Evolutionary conservation across 2,888 invertebrate genomes (phyloP), one percentile per base, ranked within the genome.

Genomic region (Endotricha flammealis): DNA sequence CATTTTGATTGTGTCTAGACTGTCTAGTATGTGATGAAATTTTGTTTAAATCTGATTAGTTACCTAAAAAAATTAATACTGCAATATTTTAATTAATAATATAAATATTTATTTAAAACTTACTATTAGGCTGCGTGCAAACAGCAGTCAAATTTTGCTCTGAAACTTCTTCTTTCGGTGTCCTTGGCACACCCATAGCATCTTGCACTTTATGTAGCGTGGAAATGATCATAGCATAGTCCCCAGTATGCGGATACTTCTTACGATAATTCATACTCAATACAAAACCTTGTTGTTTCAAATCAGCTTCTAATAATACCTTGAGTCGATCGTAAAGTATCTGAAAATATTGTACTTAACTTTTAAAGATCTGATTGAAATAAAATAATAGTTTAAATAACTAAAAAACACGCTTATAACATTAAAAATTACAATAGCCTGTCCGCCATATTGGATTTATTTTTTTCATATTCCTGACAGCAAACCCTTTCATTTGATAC

Each of bases 191-290:
- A 0, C 64, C 71, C 0, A 41, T 47, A 0, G 47, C 51, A 37
- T 74, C 73, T 43, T 79, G 63, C 0, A 75, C 16, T 1, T 38
- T 33, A 35, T 80, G 72, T 7, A 77, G 42, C 0, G 66, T 64
- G 0, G 58, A 40, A 47, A 71, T 30, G 0, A 82, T 67, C 9
- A 79, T 27, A 29, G 73, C 65, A 52, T 77, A 80, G 58, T 83
- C 83, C 0, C 57, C 67, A 36, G 59, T 64, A 46, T 82, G 81
- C 0, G 82, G 80, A 35, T 77, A 64, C 4, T 38, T 39, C 28
- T 53, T 60, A 0, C 81, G 68, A 47, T 73, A 74, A 1, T 20
- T 4, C 13, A 38, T 39, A n/a, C 51, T 62, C 13, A 66, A 34
- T 24, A 17, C 34, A 66, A 67, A 0, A 29, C 16, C 11, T 46